phyloP scores from a whole-genome alignment of 1,140 invertebrate species.

The Pogonomyrmex barbatus region DNA sequence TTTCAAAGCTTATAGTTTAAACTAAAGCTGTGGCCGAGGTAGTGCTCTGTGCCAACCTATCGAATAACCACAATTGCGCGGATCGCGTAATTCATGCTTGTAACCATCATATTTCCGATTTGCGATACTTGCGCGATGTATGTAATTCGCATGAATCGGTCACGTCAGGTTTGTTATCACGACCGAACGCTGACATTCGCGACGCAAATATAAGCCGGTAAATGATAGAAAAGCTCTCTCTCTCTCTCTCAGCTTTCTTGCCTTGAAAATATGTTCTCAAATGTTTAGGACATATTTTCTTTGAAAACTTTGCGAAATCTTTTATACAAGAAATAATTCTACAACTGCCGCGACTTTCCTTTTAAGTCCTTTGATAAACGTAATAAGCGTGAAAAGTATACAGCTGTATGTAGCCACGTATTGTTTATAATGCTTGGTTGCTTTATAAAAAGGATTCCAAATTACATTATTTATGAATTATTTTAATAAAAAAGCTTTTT shows the following conservation, averaged over 20 bases:
- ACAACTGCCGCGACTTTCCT: not conserved
- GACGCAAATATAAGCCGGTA: not conserved
- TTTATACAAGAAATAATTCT: not conserved
- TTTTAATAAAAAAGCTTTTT: not conserved
- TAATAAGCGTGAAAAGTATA: not conserved
- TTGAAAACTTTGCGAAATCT: constrained; percentile 24
- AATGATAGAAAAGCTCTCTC: not conserved
- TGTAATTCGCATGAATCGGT: constrained; percentile 55
- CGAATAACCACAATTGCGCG: constrained; percentile 54
- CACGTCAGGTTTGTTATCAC: not conserved
- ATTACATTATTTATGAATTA: not conserved
- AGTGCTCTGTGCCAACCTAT: constrained; percentile 39
- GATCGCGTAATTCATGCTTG: constrained; percentile 11
- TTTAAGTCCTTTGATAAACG: not conserved
- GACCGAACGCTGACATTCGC: not conserved
- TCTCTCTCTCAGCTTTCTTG: not conserved
- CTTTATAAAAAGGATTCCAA: not conserved
- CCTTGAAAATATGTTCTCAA: not conserved
- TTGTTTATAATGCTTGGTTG: not conserved
- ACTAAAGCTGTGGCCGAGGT: not conserved
- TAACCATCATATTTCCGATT: constrained; percentile 40
- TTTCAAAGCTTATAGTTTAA: constrained; percentile 35
- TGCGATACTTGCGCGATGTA: constrained; percentile 19
- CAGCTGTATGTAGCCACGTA: not conserved
- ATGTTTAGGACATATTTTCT: constrained; percentile 9